Evolutionary conservation across 2,797 vertebrate species (phyloP).

Genomic region (Cyprinodon diabolis): DNA sequence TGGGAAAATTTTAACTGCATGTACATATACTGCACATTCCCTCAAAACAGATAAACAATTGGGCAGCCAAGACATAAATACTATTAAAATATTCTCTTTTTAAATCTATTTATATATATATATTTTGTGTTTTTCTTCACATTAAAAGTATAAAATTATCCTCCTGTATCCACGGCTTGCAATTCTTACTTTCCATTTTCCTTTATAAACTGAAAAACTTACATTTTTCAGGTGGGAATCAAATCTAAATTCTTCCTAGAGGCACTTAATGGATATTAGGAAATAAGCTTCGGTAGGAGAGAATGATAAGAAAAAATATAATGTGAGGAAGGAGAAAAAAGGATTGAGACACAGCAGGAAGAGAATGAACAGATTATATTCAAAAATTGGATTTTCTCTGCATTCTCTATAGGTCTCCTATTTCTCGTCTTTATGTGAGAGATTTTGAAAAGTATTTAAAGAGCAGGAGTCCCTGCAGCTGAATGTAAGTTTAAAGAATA

Average conservation of each 20-base stretch:
- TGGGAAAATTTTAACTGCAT: neutral
- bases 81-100: neutral
- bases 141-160: neutral
- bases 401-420: slow-evolving; percentile 41
- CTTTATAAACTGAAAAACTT: slow-evolving; percentile 23
- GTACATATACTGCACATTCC: neutral
- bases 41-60: neutral
- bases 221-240: slow-evolving; percentile 39
- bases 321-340: slow-evolving; percentile 16
- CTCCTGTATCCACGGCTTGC: neutral
- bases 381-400: slow-evolving; percentile 59
- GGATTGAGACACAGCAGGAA: slow-evolving; percentile 19
- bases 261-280: slow-evolving; percentile 4
- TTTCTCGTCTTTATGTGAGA: slow-evolving; percentile 56
- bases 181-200: slow-evolving; percentile 10
- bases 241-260: slow-evolving; percentile 45
- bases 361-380: slow-evolving; percentile 44
- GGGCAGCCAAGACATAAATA: neutral
- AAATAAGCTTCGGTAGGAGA: slow-evolving; percentile 11
- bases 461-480: slow-evolving; percentile 45
- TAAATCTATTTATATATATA: neutral
- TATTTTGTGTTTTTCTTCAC: neutral
- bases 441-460: slow-evolving; percentile 54
- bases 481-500: slow-evolving; percentile 54
- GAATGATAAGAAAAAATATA: slow-evolving; percentile 8